A percentile compares a stretch with the other conserved stretches of the same genome.
Evolutionary conservation across 2,888 invertebrate genomes (phyloP).

Genomic region (Phasia obesa): DNA sequence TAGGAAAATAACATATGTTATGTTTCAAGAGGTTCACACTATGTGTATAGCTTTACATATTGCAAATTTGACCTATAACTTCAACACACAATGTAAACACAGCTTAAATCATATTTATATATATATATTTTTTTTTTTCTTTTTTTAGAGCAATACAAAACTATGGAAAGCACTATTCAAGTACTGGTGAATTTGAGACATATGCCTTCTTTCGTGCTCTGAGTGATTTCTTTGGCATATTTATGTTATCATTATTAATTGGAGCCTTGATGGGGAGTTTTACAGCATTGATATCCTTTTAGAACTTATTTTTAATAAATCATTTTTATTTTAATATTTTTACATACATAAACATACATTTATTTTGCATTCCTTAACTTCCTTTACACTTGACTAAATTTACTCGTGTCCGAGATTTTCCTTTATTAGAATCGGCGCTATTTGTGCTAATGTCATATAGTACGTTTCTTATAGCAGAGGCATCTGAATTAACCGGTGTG

Average conservation of each 20-base stretch:
- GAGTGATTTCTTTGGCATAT: constrained; percentile 95
- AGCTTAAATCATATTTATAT: too few species aligned
- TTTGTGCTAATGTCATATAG: constrained; percentile 99
- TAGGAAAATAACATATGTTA: too few species aligned
- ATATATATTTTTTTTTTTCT: not conserved
- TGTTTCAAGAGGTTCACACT: too few species aligned
- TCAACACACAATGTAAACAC: too few species aligned
- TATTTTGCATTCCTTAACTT: constrained; percentile 77
- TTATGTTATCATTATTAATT: constrained; percentile 94
- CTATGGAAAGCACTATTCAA: constrained; percentile 92
- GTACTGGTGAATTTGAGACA: constrained; percentile 92
- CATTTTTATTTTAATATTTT: constrained; percentile 11
- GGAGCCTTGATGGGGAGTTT: constrained; percentile 96
- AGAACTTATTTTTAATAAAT: not conserved
- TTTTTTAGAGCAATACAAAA: constrained; percentile 90
- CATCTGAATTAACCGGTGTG: constrained; percentile 97
- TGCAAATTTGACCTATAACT: too few species aligned
- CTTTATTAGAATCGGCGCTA: constrained; percentile 96
- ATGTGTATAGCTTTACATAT: too few species aligned
- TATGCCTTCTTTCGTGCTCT: constrained; percentile 93
- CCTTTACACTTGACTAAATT: constrained; percentile 92
- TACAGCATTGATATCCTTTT: constrained; percentile 96
- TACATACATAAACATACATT: constrained; percentile 3
- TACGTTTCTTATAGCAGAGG: constrained; percentile 98
- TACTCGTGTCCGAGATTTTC: constrained; percentile 96